Evolutionary conservation across 2,888 invertebrate genomes (phyloP), one percentile per base, ranked within the genome.

Genomic region (Pherbina coryleti): DNA sequence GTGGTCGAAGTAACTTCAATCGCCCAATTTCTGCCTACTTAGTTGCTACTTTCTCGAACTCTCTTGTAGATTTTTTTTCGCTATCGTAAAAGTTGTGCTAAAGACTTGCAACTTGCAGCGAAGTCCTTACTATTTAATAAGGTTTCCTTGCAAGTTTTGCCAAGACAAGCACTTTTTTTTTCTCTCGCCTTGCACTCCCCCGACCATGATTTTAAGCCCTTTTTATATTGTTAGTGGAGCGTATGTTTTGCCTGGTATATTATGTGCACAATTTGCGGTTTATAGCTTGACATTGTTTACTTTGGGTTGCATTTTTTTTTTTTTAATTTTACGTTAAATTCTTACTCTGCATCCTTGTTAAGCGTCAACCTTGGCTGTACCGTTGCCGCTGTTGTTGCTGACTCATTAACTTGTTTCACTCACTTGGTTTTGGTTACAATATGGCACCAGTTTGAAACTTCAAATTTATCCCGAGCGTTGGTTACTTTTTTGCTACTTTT

Each of bases 231-330:
- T 44, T 44, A 44, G 11, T 44, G 1, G 11, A 25, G 57, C 57
- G 28, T 28, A 28, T 60, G 25, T 28, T 17, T 60, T 60, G 60
- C 60, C 60, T 60, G 25, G 14, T 28, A 60, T n/a, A 60, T 60
- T 60, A 60, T 8, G 60, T 60, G 60, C 60, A 60, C 60, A 60
- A 60, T 60, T 60, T 60, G 60, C 60, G 60, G 60, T 28, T 60
- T 28, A 60, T 60, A 60, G 60, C 60, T 60, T 60, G 25, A 19
- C 25, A 28, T 60, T 60, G 25, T 60, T 60, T 44, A 11, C 44
- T 44, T 44, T 44, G 11, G 44, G 44, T 7, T 44, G 44, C 44
- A 44, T 0, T 44, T 44, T 44, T 44, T 44, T 44, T 44, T 14
- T 14, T 44, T 44, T 31, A 4, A 31, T 2, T 44, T 11, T 11